A percentile compares a stretch with the other conserved stretches of the same genome.
These are phyloP conservation scores for Calameuta filiformis DNA, from an alignment of 2,888 invertebrate species.

Conservation along the genomic window DNA sequence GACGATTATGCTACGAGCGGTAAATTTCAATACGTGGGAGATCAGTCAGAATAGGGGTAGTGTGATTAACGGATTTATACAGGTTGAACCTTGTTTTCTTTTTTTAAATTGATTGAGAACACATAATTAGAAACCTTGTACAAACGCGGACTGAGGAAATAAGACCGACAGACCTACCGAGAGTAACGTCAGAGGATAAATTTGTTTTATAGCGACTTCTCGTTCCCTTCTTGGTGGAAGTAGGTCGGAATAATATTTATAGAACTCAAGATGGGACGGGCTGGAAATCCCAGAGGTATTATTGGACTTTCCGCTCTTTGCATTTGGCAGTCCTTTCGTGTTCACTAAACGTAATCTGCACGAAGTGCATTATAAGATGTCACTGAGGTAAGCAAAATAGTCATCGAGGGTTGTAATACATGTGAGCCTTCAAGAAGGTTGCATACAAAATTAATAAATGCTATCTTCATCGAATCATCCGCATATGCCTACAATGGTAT, in stretches of 20 bases:
- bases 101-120: background rate
- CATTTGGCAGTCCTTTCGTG: background rate
- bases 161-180: background rate
- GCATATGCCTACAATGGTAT: background rate
- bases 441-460: background rate
- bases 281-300: conserved; percentile 38
- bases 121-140: background rate
- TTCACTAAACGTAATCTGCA: background rate
- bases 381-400: background rate
- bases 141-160: background rate
- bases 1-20: background rate
- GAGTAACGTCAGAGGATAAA: conserved; percentile 37
- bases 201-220: conserved; percentile 35
- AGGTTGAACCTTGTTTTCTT: background rate
- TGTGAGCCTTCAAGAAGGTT: background rate
- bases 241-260: conserved; percentile 60
- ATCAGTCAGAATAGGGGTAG: background rate
- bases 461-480: background rate
- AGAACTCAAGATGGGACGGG: conserved; percentile 48
- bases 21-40: background rate
- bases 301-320: conserved; percentile 39
- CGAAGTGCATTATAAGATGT: background rate
- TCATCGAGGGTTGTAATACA: background rate
- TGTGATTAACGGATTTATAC: background rate
- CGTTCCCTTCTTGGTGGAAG: conserved; percentile 36